phyloP scores from a whole-genome alignment of 2,888 invertebrate genomes.

The Aporophyla nigra region DNA sequence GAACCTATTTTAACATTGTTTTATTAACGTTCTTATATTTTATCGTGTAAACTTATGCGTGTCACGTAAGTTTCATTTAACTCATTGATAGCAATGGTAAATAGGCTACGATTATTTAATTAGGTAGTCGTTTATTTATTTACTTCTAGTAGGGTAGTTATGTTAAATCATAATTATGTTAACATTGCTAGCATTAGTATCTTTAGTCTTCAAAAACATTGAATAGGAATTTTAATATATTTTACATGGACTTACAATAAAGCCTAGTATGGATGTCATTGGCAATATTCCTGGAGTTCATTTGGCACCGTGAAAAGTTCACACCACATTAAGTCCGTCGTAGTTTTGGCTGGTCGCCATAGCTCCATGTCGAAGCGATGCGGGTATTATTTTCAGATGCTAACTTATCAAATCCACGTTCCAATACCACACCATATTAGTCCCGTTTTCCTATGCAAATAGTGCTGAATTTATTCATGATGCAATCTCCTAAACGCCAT shows the following conservation, averaged over 20 bases:
- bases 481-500: constrained; percentile 25
- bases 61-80: constrained; percentile 28
- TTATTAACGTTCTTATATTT: constrained; percentile 20
- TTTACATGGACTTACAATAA: constrained; percentile 15
- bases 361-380: constrained; percentile 68
- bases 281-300: constrained; percentile 79
- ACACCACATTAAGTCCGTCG: constrained; percentile 83
- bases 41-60: constrained; percentile 28
- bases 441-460: constrained; percentile 63
- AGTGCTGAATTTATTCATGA: constrained; percentile 53
- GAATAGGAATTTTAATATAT: neutral
- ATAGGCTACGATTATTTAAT: constrained; percentile 12
- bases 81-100: constrained; percentile 27
- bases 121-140: constrained; percentile 5
- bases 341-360: constrained; percentile 84
- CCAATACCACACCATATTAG: constrained; percentile 29
- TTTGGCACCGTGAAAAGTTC: constrained; percentile 85
- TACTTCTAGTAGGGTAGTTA: too few relatives aligned
- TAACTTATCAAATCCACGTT: constrained; percentile 66
- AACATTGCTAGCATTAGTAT: neutral
- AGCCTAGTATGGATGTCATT: constrained; percentile 67
- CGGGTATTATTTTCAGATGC: constrained; percentile 75
- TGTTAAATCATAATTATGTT: neutral
- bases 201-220: neutral
- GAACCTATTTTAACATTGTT: constrained; percentile 4